A percentile compares a stretch with the other conserved stretches of the same genome.
Evolutionary conservation across 2,797 vertebrate genomes (phyloP).

Genomic region (Pseudocheirus occidentalis): DNA sequence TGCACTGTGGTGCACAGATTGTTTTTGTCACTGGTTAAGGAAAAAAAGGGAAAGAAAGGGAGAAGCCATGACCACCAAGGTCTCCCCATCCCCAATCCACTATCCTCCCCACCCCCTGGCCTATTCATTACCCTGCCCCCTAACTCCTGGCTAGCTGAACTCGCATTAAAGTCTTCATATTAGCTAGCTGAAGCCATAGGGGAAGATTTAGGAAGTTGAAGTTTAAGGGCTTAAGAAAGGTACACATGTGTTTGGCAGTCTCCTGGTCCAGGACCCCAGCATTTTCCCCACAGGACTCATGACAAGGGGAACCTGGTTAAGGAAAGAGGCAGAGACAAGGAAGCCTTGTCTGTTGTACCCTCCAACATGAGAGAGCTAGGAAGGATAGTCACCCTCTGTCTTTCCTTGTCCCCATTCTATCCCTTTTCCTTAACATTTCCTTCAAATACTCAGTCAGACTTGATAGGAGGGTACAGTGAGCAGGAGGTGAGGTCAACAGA

Average conservation of each 20-base stretch:
- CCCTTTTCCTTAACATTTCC: background rate
- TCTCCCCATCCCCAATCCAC: background rate
- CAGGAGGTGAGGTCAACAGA: background rate
- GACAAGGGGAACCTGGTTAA: conserved; percentile 87
- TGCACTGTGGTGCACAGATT: conserved; percentile 95
- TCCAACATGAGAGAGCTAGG: background rate
- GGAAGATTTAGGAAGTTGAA: background rate
- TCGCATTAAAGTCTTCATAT: background rate
- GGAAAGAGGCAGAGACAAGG: conserved; percentile 24
- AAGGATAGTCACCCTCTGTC: conserved; percentile 68
- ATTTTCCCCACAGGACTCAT: conserved; percentile 89
- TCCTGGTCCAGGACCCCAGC: conserved; percentile 91
- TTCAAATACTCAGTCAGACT: background rate
- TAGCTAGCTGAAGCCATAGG: background rate
- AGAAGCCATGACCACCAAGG: background rate
- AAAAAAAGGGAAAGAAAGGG: background rate
- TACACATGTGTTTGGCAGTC: conserved; percentile 95
- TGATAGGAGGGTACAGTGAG: background rate
- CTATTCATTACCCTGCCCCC: background rate
- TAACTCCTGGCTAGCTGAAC: background rate
- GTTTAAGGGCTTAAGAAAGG: background rate
- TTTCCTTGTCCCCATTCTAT: conserved; percentile 57
- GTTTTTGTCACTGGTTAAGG: conserved; percentile 92
- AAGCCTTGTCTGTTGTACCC: conserved; percentile 33
- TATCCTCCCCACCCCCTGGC: background rate